phyloP scores from a whole-genome alignment of 2,888 invertebrate genomes.

The Archips crataeganus region DNA sequence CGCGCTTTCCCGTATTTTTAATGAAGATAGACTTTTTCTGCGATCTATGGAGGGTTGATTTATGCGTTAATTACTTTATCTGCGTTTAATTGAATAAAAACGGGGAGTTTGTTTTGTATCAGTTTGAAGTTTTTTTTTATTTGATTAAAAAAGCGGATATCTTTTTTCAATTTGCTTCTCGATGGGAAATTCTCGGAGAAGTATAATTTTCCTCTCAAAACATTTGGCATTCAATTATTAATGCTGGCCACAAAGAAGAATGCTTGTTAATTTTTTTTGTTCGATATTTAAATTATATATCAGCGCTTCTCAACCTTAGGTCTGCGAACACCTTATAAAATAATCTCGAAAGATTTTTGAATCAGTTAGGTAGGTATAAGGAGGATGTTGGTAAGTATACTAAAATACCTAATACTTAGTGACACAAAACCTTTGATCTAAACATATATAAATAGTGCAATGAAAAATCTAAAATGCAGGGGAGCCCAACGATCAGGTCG shows the following conservation, averaged over 20 bases:
- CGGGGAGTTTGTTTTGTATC: slow-evolving; percentile 40
- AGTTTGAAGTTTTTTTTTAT: slow-evolving; percentile 40
- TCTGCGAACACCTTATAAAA: too few relatives aligned
- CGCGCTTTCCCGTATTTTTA: slow-evolving; percentile 26
- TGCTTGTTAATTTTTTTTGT: background rate
- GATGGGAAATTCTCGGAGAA: background rate
- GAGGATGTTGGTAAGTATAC: too few relatives aligned
- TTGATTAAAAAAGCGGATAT: slow-evolving; percentile 39
- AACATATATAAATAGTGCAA: slow-evolving; percentile 1
- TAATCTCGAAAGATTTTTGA: too few relatives aligned
- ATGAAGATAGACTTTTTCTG: slow-evolving; percentile 56
- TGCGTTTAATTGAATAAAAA: slow-evolving; percentile 55
- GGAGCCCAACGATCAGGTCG: slow-evolving; percentile 48
- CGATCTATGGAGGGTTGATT: slow-evolving; percentile 58
- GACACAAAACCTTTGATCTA: background rate
- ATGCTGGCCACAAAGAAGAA: background rate
- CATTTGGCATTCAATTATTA: background rate
- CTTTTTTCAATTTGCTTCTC: slow-evolving; percentile 2
- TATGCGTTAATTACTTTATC: slow-evolving; percentile 65
- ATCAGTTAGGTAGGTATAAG: too few relatives aligned
- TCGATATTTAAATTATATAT: slow-evolving; percentile 2
- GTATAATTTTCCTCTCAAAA: background rate
- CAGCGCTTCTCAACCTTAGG: too few relatives aligned
- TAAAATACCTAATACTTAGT: too few relatives aligned
- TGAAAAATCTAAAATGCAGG: slow-evolving; percentile 43